phyloP scores from a whole-genome alignment of 2,888 invertebrate species.

The Hypena proboscidalis region DNA sequence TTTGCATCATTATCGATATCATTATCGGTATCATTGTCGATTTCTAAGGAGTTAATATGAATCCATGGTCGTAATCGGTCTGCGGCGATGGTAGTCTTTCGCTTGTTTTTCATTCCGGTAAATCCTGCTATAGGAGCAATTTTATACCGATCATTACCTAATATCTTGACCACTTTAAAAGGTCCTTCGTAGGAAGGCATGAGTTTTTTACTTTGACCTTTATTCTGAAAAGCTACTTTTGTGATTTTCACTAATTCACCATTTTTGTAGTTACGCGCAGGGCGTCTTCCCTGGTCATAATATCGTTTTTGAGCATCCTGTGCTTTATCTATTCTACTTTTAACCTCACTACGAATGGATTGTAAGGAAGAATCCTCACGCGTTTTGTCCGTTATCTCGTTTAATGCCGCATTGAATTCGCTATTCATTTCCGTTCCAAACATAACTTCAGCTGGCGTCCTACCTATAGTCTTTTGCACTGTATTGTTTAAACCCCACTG shows the following conservation, averaged over 20 bases:
- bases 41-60: background rate
- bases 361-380: constrained; percentile 20
- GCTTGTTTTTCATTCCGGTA: constrained; percentile 1
- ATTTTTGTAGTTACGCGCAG: constrained; percentile 21
- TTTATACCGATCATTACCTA: too few relatives aligned
- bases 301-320: constrained; percentile 22
- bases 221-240: constrained; percentile 22
- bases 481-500: constrained; percentile 17
- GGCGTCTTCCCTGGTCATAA: constrained; percentile 24
- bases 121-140: constrained; percentile 9
- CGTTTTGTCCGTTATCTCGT: background rate
- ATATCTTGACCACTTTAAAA: too few relatives aligned
- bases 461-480: constrained; percentile 12
- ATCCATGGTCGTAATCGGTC: constrained; percentile 5
- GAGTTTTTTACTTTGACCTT: constrained; percentile 38
- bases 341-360: constrained; percentile 12
- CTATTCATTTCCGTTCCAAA: constrained; percentile 9
- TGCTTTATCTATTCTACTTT: constrained; percentile 12
- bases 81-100: too few relatives aligned
- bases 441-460: constrained; percentile 9
- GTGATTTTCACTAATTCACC: constrained; percentile 38
- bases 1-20: too few relatives aligned
- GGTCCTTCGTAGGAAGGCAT: constrained; percentile 24
- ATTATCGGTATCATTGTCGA: background rate
- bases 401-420: constrained; percentile 1